Conservation (phyloP, 2,113 vertebrate genomes). For the Muntiacus muntjak region DNA sequence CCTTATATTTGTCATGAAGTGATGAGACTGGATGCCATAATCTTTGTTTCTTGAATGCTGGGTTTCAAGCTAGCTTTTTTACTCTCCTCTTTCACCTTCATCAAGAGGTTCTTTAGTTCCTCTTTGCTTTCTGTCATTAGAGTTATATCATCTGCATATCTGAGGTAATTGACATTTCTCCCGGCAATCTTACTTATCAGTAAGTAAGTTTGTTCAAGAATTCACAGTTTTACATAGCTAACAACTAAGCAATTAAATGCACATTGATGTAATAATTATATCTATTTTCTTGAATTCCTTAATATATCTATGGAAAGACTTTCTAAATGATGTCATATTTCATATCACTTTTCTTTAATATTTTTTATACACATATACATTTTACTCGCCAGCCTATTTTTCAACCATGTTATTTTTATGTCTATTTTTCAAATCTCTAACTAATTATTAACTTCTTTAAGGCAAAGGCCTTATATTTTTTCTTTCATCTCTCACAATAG, state of each 20-base stretch:
- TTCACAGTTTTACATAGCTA: background rate
- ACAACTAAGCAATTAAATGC: background rate
- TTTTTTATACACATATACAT: background rate
- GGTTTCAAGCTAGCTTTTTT: background rate
- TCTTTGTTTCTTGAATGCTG: background rate
- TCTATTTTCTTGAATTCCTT: background rate
- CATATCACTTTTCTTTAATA: background rate
- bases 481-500: background rate
- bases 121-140: background rate
- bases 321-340: conserved; percentile 3
- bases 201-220: background rate
- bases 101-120: background rate
- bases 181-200: background rate
- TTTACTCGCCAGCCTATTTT: background rate
- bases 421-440: background rate
- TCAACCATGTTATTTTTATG: background rate
- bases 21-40: background rate
- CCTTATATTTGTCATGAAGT: background rate
- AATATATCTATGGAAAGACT: background rate
- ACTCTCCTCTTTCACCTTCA: background rate
- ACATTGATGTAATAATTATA: background rate
- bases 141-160: background rate
- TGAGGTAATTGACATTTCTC: background rate
- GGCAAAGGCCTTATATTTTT: background rate
- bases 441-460: background rate